phyloP scores from a whole-genome alignment of 2,113 vertebrate species.

The Bubalus kerabau region DNA sequence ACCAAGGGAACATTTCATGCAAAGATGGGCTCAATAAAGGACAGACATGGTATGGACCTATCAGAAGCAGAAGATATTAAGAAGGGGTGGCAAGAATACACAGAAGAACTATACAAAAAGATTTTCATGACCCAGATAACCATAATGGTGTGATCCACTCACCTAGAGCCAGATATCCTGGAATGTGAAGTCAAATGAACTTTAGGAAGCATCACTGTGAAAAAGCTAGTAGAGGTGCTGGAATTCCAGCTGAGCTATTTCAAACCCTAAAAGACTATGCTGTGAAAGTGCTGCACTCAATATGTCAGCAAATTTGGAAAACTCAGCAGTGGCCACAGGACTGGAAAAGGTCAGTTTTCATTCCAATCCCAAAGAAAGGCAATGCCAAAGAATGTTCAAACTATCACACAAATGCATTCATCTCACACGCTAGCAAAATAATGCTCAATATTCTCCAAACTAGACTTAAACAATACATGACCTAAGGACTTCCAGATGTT shows the following conservation, averaged over 20 bases:
- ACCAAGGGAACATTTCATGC: not conserved
- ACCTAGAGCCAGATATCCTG: not conserved
- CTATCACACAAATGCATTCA: not conserved
- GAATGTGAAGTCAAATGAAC: not conserved
- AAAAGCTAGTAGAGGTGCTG: not conserved
- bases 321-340: not conserved
- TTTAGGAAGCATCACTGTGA: not conserved
- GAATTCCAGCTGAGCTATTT: not conserved
- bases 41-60: not conserved
- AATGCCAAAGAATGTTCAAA: not conserved
- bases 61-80: not conserved
- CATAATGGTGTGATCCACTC: not conserved
- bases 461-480: not conserved
- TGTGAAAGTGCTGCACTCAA: not conserved
- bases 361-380: not conserved
- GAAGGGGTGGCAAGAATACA: not conserved
- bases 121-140: not conserved
- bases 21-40: not conserved
- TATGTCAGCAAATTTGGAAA: not conserved
- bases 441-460: not conserved
- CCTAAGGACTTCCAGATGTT: not conserved
- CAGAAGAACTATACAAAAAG: not conserved
- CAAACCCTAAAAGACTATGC: not conserved
- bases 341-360: not conserved
- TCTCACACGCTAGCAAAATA: not conserved